These are phyloP conservation scores for Hippoglossus stenolepis DNA, from an alignment of 2,113 vertebrate genomes.

Conservation along the genomic window DNA sequence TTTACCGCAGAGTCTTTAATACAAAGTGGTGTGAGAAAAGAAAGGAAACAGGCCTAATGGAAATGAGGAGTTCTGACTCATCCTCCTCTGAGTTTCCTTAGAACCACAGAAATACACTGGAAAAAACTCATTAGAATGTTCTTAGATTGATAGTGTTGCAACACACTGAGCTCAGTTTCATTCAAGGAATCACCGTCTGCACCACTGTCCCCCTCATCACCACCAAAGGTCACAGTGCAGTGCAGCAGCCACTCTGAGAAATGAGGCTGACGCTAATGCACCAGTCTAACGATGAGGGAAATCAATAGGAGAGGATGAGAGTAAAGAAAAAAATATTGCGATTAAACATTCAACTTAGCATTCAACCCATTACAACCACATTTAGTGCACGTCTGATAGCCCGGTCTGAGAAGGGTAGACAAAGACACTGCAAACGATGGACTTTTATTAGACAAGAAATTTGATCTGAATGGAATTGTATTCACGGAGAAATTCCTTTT, in stretches of 20 bases:
- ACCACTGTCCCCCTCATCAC: not conserved
- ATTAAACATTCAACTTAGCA: slow-evolving; percentile 15
- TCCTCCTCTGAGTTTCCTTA: not conserved
- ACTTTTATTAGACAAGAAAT: too few relatives aligned
- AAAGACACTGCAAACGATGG: too few relatives aligned
- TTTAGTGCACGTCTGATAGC: too few relatives aligned
- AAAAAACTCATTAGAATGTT: not conserved
- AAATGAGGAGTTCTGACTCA: not conserved
- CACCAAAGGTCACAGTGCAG: slow-evolving; percentile 27
- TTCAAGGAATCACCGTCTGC: slow-evolving; percentile 56
- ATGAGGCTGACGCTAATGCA: slow-evolving; percentile 57
- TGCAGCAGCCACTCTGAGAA: slow-evolving; percentile 29
- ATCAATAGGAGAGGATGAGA: slow-evolving; percentile 42
- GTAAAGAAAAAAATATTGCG: not conserved
- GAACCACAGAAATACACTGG: not conserved
- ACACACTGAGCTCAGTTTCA: slow-evolving; percentile 51
- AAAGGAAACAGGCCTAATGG: not conserved
- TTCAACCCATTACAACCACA: not conserved
- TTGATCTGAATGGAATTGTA: too few relatives aligned
- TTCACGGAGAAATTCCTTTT: too few relatives aligned
- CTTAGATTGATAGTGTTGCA: slow-evolving; percentile 43
- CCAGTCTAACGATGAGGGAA: slow-evolving; percentile 37
- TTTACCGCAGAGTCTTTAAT: not conserved
- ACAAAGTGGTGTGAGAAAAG: not conserved
- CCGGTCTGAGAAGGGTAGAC: not conserved